These are phyloP conservation scores for Nyctibius bracteatus DNA, from an alignment of 2,113 vertebrate species.

Conservation along the genomic window DNA sequence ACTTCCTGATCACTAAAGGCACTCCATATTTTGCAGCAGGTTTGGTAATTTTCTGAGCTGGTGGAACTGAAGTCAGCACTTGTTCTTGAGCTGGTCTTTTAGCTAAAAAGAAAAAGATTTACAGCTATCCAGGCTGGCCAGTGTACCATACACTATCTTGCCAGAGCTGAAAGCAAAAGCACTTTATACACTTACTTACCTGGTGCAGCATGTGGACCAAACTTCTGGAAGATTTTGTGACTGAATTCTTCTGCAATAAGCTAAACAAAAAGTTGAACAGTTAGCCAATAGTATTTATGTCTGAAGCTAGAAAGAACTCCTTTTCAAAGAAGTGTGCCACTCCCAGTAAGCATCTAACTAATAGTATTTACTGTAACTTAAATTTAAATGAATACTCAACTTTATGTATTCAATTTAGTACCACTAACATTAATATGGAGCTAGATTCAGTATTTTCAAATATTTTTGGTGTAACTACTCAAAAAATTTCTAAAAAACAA, in stretches of 20 bases:
- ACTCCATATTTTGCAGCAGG: constrained; percentile 97
- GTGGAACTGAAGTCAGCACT: constrained; percentile 59
- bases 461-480: background rate
- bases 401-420: background rate
- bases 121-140: background rate
- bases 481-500: background rate
- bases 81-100: constrained; percentile 83
- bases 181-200: constrained; percentile 68
- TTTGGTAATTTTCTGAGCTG: constrained; percentile 92
- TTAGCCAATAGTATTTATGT: background rate
- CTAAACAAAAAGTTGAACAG: constrained; percentile 63
- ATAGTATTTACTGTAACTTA: background rate
- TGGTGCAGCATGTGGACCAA: constrained; percentile 73
- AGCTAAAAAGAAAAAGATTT: constrained; percentile 46
- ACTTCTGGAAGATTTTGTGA: constrained; percentile 79
- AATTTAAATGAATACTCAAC: background rate
- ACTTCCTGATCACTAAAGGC: constrained; percentile 87
- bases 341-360: background rate
- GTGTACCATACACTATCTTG: background rate
- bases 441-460: background rate
- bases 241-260: constrained; percentile 95
- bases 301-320: background rate
- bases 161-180: background rate
- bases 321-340: background rate
- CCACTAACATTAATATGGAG: background rate